Evolutionary conservation across 2,888 invertebrate species (phyloP).

Genomic region (Aspidiotus rigidus): DNA sequence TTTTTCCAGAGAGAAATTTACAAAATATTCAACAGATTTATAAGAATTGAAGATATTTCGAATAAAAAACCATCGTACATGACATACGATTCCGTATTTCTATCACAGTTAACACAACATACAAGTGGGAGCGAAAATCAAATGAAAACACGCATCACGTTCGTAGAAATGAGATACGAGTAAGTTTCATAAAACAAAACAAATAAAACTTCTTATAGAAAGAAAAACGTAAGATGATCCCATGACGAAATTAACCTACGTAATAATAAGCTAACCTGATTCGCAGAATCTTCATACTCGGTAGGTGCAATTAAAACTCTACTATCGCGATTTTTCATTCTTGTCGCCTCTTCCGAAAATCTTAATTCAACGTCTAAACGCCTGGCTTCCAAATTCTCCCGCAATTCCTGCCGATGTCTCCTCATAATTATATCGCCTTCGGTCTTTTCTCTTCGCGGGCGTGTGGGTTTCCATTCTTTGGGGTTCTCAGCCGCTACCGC

Average conservation of each 20-base stretch:
- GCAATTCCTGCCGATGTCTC: conserved; percentile 46
- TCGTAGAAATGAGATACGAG: no score
- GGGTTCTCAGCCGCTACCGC: conserved; percentile 42
- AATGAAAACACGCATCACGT: no score
- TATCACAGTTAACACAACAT: no score
- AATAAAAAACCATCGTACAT: no score
- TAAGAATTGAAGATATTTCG: no score
- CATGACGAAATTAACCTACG: conserved; percentile 7
- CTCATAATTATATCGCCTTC: conserved; percentile 69
- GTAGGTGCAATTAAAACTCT: conserved; percentile 8
- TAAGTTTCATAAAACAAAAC: no score
- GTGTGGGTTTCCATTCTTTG: conserved; percentile 47
- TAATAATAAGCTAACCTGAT: conserved; percentile 26
- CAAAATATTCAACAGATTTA: no score
- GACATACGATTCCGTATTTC: no score
- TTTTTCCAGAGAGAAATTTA: no score
- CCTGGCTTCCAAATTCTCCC: conserved; percentile 47
- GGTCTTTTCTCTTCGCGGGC: conserved; percentile 76
- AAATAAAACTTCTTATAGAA: conserved; percentile 4
- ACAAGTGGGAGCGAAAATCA: no score
- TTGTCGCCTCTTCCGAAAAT: conserved; percentile 43
- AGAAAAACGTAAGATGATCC: conserved; percentile 25
- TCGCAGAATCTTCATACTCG: conserved; percentile 22
- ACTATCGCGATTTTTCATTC: conserved; percentile 29
- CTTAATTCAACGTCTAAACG: conserved; percentile 46